Percentiles rank a stretch among this genome's conserved stretches.
phyloP scores from a whole-genome alignment of 2,113 vertebrate species.

The Serilophus lunatus region DNA sequence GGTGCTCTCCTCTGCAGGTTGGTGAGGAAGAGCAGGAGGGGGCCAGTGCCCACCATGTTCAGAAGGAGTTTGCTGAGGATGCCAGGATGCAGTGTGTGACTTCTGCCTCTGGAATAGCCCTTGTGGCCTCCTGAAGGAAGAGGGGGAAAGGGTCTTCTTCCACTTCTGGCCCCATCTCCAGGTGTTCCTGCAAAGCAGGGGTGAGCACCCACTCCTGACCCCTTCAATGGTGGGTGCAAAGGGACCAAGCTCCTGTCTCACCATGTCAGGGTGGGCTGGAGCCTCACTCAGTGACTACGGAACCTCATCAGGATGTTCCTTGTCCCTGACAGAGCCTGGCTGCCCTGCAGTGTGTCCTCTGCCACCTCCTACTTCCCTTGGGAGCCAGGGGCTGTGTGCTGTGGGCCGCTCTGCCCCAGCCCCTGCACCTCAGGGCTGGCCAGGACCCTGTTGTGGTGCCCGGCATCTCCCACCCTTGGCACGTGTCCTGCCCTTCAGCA shows the following conservation, averaged over 20 bases:
- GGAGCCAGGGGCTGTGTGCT: neutral
- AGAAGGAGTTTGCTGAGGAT: neutral
- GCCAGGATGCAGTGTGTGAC: neutral
- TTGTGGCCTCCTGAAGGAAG: neutral
- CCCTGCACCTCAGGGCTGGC: neutral
- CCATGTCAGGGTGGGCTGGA: neutral
- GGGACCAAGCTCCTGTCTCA: neutral
- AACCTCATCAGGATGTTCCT: fast-evolving
- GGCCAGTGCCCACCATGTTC: fast-evolving
- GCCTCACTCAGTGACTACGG: fast-evolving
- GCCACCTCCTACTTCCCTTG: neutral
- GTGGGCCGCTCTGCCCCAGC: neutral
- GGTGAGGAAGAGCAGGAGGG: neutral
- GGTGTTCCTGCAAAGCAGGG: neutral
- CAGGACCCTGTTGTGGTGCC: neutral
- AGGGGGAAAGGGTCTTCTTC: neutral
- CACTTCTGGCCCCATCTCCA: neutral
- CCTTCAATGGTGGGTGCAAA: fast-evolving
- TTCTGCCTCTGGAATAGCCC: neutral
- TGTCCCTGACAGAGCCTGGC: neutral
- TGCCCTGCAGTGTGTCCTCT: fast-evolving
- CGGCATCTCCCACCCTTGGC: neutral
- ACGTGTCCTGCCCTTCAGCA: neutral
- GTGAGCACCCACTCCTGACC: neutral
- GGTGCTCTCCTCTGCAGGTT: neutral